Base-by-base conservation (phyloP, 1,140 invertebrate species). In the Papilio polyxenes region DNA sequence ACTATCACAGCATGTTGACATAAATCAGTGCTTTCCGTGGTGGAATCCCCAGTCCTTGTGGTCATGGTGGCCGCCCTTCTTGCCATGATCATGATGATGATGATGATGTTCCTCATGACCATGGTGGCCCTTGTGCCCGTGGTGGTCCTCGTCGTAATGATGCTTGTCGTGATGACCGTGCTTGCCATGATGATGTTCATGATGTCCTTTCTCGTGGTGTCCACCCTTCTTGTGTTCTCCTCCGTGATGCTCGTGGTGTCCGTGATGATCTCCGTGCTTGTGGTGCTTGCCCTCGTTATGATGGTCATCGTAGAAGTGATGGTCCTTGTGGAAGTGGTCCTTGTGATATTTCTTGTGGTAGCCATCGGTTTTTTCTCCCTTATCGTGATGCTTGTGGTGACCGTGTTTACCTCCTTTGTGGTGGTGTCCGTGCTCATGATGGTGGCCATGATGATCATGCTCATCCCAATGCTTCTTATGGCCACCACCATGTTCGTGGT, bases 281-380 rank as follows among this genome's bases (percentile, higher is more conserved):
- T 93, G 92, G 74, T 93, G 92, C 82, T 93, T 93, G 84, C 92
- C 92, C 85, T 92, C 91, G 2, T 92, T 75, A 81, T 94, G 92
- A 84, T 93, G 90, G 79, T 90, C 91, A 85, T 93, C 92, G 83
- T 94, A 93, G 83, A 94, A 94, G 89, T 93, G 91, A 84, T 93
- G 92, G 74, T 94, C 92, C 87, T 94, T 94, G 78, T 94, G 92
- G 89, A 89, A 94, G 82, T 88, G 85, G 78, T 94, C 92, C 85
- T 94, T 94, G 65, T 94, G 92, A 85, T 94, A 93, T 53, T 94
- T 93, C 88, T 94, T 94, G 87, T 94, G 92, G 86, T 89, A 94
- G 49, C 92, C 92, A 31, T 94, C 92, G 76, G 88, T 89, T 62
- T 94, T 85, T 44, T 94, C 92, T 69, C 92, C 92, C 74, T 94